Base-by-base conservation (phyloP, 2,888 invertebrate species). In the Crocallis elinguaria region DNA sequence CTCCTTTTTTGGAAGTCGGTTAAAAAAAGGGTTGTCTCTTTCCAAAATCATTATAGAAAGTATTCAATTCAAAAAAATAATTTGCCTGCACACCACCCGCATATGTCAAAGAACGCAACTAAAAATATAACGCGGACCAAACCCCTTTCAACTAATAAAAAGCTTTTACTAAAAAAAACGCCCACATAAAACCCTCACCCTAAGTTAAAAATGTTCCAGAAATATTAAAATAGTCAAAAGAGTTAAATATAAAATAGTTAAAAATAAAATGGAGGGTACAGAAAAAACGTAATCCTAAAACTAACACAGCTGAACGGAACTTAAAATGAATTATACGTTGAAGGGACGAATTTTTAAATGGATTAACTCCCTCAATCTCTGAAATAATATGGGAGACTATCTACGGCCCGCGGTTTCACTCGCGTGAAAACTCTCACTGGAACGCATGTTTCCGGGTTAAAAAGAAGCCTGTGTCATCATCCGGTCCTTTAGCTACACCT, bases 221-320 rank as follows among this genome's bases (percentile, higher is more conserved):
- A 89, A 88, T 90, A 90, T 90, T 91, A 88, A 90, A 91, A 90
- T 86, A 88, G 87, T 86, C 82, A 88, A 90, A 90, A 89, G 90
- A 89, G 90, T 90, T 91, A 88, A 90, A 85, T 87, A 33, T 46
- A 87, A 89, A 90, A 88, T 88, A 88, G 89, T 89, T 90, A 88
- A 90, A 90, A 85, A 86, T 90, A 86, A 90, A 88, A 85, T 71
- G 78, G 77, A 84, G 87, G 86, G 85, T 82, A 77, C 70, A 83
- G 82, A 73, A 73, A 25, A 76, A 71, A 69, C 66, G 67, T 88
- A 88, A 90, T 87, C 88, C 84, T 75, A 81, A 84, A 82, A 84
- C 86, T 79, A 88, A 88, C 88, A 86, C 90, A 91, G 90, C 90
- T 90, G 90, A 86, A 74, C 75, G 68, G 71, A 66, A 75, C 77